phyloP scores from a whole-genome alignment of 2,797 vertebrate genomes.

The Spondyliosoma cantharus region DNA sequence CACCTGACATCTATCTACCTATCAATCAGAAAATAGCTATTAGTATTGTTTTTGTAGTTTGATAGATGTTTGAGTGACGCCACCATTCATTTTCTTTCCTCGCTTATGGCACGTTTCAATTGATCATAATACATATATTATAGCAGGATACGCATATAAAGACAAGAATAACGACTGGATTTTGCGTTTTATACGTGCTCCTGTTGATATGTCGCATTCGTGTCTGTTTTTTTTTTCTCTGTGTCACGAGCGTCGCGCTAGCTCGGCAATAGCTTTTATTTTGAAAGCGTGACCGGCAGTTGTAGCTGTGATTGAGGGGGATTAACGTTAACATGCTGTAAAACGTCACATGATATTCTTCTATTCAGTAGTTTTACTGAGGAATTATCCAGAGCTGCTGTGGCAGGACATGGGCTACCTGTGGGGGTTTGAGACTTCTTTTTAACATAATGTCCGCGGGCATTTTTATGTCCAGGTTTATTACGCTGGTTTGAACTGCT shows the following conservation, averaged over 20 bases:
- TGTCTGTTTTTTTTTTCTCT: too few relatives aligned
- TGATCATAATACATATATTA: too few relatives aligned
- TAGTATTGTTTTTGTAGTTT: not conserved
- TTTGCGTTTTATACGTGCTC: too few relatives aligned
- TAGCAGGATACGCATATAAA: not conserved
- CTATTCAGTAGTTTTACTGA: not conserved
- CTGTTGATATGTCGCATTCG: not conserved
- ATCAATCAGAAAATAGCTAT: not conserved
- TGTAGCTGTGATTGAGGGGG: rapidly evolving
- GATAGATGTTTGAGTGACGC: not conserved
- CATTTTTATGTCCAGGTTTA: not conserved
- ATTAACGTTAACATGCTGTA: not conserved
- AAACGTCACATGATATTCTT: conserved; percentile 74
- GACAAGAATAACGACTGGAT: not conserved
- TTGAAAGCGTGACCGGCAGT: conserved; percentile 45
- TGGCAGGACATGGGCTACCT: too few relatives aligned
- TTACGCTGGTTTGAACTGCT: not conserved
- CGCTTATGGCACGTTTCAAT: not conserved
- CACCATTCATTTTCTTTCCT: not conserved
- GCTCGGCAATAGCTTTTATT: conserved; percentile 28
- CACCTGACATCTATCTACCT: too few relatives aligned
- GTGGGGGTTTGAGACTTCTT: not conserved
- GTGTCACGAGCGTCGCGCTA: too few relatives aligned
- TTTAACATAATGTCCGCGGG: not conserved
- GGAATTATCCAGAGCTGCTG: not conserved